These are phyloP conservation scores for Sesamia nonagrioides DNA, from an alignment of 1,140 invertebrate genomes.

Conservation along the genomic window DNA sequence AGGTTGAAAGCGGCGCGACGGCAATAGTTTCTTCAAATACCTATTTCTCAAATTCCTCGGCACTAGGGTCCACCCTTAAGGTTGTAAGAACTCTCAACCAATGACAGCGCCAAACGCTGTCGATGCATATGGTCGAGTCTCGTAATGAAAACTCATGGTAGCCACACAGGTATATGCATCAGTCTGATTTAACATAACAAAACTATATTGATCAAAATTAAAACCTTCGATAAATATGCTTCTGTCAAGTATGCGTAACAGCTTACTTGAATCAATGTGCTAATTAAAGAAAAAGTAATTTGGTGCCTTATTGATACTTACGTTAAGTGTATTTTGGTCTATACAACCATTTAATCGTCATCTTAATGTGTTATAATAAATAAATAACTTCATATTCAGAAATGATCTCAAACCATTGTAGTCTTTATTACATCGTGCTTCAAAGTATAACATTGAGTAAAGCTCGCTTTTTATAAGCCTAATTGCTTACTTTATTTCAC, in stretches of 20 bases:
- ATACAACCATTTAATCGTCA: conserved; percentile 2
- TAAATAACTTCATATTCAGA: not conserved
- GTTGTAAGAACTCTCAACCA: too few species aligned
- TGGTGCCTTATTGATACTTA: not conserved
- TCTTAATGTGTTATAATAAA: not conserved
- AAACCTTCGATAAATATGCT: not conserved
- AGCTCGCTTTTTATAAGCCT: conserved; percentile 35
- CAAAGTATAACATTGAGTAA: conserved; percentile 9
- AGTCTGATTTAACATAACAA: too few species aligned
- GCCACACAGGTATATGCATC: too few species aligned
- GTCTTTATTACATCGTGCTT: not conserved
- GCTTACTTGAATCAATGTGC: conserved; percentile 16
- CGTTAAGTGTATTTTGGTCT: conserved; percentile 8
- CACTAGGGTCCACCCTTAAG: too few species aligned
- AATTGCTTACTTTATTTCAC: conserved; percentile 71
- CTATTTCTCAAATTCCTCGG: too few species aligned
- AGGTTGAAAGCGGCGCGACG: too few species aligned
- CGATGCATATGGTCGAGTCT: too few species aligned
- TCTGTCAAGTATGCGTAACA: not conserved
- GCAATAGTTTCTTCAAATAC: too few species aligned
- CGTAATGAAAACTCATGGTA: too few species aligned
- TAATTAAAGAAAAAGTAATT: conserved; percentile 22
- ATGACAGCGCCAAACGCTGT: too few species aligned
- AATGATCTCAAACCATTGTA: not conserved
- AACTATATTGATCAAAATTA: not conserved